phyloP scores from a whole-genome alignment of 2,888 invertebrate genomes.

The Aporophyla lueneburgensis region DNA sequence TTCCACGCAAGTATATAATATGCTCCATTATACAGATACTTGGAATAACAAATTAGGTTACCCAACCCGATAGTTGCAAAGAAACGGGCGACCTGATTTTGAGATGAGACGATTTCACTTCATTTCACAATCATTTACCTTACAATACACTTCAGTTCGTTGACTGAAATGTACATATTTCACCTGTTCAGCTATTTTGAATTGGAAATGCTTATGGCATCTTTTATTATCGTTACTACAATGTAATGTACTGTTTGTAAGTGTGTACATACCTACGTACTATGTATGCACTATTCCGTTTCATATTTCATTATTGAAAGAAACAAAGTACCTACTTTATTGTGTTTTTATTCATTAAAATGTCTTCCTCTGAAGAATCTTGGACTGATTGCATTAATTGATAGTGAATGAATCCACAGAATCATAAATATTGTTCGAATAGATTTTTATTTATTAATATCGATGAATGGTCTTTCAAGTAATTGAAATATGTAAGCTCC shows the following conservation, averaged over 20 bases:
- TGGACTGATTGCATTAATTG: not conserved
- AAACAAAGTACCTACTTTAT: not conserved
- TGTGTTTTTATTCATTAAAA: not conserved
- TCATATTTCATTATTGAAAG: not conserved
- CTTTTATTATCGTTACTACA: not conserved
- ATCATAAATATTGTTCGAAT: not conserved
- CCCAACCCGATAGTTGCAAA: slow-evolving; percentile 77
- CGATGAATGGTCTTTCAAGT: slow-evolving; percentile 20
- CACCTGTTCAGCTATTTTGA: slow-evolving; percentile 28
- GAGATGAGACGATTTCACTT: slow-evolving; percentile 74
- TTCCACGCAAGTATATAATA: slow-evolving; percentile 64
- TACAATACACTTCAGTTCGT: slow-evolving; percentile 46
- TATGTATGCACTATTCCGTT: not conserved
- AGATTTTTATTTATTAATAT: slow-evolving; percentile 3
- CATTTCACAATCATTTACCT: slow-evolving; percentile 74
- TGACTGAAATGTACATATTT: slow-evolving; percentile 47
- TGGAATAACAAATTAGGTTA: slow-evolving; percentile 81
- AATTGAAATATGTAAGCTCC: slow-evolving; percentile 2
- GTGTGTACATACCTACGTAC: not conserved
- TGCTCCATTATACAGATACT: slow-evolving; percentile 73
- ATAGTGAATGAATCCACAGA: not conserved
- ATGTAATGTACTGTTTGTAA: not conserved
- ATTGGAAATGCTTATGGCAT: slow-evolving; percentile 9
- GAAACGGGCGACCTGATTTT: slow-evolving; percentile 79
- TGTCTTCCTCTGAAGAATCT: not conserved